A percentile compares a stretch with the other conserved stretches of the same genome.
Evolutionary conservation across 2,113 vertebrate species (phyloP).

Genomic region (Recurvirostra avosetta): DNA sequence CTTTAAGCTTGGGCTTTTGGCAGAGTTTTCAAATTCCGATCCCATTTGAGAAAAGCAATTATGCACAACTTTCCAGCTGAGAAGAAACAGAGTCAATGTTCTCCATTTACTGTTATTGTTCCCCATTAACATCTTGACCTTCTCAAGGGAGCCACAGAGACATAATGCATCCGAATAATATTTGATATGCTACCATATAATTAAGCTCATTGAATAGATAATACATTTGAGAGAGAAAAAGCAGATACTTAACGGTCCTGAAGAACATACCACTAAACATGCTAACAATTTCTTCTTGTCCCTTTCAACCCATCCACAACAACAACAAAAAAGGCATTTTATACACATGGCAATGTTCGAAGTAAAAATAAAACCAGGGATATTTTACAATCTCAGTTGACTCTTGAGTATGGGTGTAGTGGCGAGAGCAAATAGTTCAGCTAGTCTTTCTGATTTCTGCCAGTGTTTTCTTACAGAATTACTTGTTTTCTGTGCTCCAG

Average conservation of each 20-base stretch:
- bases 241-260: neutral
- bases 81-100: neutral
- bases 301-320: neutral
- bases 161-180: neutral
- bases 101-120: neutral
- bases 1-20: neutral
- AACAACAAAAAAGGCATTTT: neutral
- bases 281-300: neutral
- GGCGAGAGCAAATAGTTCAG: neutral
- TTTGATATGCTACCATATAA: neutral
- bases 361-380: neutral
- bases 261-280: neutral
- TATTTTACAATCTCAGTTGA: neutral
- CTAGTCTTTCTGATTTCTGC: neutral
- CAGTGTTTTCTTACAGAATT: neutral
- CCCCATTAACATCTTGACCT: neutral
- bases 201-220: neutral
- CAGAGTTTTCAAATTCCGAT: neutral
- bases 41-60: neutral
- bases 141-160: neutral
- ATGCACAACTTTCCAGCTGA: neutral
- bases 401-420: neutral
- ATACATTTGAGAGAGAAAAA: neutral
- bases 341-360: fast-evolving
- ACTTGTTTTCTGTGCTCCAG: neutral